A percentile compares a stretch with the other conserved stretches of the same genome.
Conservation (phyloP, 2,888 invertebrate genomes). For the Folsomia manolachei region DNA sequence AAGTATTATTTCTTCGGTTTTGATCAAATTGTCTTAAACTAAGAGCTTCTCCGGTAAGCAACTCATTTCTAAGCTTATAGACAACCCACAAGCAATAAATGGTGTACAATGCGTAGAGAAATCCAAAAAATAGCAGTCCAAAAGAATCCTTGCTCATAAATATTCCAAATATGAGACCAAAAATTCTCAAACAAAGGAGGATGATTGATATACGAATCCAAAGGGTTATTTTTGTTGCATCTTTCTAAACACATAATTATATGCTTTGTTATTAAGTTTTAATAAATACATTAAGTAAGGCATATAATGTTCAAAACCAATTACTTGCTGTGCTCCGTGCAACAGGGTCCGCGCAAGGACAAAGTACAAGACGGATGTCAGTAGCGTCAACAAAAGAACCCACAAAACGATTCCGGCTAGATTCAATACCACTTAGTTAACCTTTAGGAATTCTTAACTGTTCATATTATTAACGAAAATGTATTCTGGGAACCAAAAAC, state of each 20-base stretch:
- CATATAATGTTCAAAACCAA: too few relatives aligned
- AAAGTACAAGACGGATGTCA: conserved; percentile 15
- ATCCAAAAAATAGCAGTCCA: conserved; percentile 20
- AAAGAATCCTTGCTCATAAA: conserved; percentile 6
- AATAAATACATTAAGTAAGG: too few relatives aligned
- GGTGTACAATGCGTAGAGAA: conserved; percentile 19
- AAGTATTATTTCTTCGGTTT: not conserved
- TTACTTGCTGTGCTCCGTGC: conserved; percentile 16
- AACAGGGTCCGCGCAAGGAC: conserved; percentile 11
- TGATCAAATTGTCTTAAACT: not conserved
- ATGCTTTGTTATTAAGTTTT: conserved; percentile 16
- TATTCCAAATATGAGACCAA: conserved; percentile 19
- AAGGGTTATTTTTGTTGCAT: conserved; percentile 28
- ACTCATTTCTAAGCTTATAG: conserved; percentile 16
- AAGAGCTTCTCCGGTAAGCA: conserved; percentile 18
- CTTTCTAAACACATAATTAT: too few relatives aligned
- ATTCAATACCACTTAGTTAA: too few relatives aligned
- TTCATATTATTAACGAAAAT: not conserved
- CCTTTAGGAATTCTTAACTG: not conserved
- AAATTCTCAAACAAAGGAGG: conserved; percentile 27
- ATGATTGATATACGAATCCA: conserved; percentile 36
- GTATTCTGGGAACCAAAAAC: not conserved
- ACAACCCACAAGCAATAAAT: conserved; percentile 29
- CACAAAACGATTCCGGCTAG: not conserved
- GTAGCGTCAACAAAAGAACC: not conserved